A percentile compares a stretch with the other conserved stretches of the same genome.
Conservation (phyloP, 2,888 invertebrate genomes). For the Entomobrya proxima region DNA sequence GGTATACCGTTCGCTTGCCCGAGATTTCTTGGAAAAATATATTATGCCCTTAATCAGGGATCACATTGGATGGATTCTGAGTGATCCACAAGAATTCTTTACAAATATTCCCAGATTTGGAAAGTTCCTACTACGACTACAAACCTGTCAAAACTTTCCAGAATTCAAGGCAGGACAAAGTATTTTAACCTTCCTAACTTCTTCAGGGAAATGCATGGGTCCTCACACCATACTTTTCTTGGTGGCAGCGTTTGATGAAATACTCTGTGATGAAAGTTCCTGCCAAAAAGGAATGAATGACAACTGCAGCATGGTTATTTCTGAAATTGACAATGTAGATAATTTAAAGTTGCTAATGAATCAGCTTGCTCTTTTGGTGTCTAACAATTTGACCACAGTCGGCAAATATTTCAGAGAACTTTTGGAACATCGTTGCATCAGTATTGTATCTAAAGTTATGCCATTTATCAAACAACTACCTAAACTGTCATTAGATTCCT, state of each 20-base stretch:
- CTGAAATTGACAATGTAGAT: too few relatives aligned
- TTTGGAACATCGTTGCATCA: constrained; percentile 21
- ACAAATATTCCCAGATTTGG: constrained; percentile 41
- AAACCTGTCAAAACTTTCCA: neutral
- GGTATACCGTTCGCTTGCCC: constrained; percentile 9
- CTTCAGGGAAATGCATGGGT: constrained; percentile 51
- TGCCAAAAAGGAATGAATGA: too few relatives aligned
- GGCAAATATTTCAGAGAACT: constrained; percentile 44
- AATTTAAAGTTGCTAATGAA: too few relatives aligned
- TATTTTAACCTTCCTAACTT: constrained; percentile 37
- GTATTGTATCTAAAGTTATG: constrained; percentile 10
- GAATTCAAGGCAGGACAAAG: neutral
- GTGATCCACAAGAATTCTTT: constrained; percentile 65
- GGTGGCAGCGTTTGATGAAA: constrained; percentile 31
- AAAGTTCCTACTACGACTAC: constrained; percentile 35
- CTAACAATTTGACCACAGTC: constrained; percentile 38
- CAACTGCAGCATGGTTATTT: too few relatives aligned
- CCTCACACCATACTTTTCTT: constrained; percentile 54
- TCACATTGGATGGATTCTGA: constrained; percentile 70
- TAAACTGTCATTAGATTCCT: neutral
- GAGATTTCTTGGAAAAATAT: constrained; percentile 53
- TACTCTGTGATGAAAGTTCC: neutral
- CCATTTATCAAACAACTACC: neutral
- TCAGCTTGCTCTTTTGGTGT: neutral
- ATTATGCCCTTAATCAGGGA: constrained; percentile 66